phyloP scores from a whole-genome alignment of 2,113 vertebrate genomes.

The Coryphaenoides rupestris region DNA sequence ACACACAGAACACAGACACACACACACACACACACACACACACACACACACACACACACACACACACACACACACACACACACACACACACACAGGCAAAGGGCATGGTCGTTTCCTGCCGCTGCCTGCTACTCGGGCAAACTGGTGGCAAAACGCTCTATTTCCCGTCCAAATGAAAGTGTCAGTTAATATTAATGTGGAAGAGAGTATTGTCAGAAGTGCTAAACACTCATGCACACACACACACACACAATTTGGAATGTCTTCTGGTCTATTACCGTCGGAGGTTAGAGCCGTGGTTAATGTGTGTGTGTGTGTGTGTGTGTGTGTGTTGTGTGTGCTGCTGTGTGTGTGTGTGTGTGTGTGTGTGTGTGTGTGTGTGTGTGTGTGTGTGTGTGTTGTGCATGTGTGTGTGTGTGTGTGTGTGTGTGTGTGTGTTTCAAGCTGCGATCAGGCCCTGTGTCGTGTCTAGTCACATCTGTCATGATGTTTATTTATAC shows the following conservation, averaged over 20 bases:
- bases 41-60: neutral
- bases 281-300: constrained; percentile 35
- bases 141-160: constrained; percentile 67
- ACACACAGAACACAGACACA: no score
- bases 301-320: no score
- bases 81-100: constrained; percentile 44
- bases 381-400: constrained; percentile 11
- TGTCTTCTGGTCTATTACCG: constrained; percentile 50
- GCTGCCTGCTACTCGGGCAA: constrained; percentile 42
- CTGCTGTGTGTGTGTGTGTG: neutral
- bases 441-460: constrained; percentile 22
- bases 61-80: neutral
- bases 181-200: constrained; percentile 72
- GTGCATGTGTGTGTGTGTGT: neutral
- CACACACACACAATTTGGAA: constrained; percentile 43
- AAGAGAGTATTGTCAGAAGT: constrained; percentile 60
- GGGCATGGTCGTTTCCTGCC: constrained; percentile 47
- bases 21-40: no score
- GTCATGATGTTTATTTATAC: constrained; percentile 53
- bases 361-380: neutral
- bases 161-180: constrained; percentile 73
- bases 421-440: neutral
- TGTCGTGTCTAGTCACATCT: constrained; percentile 44
- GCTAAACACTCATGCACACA: constrained; percentile 14
- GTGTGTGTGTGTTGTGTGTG: no score